A percentile compares a stretch with the other conserved stretches of the same genome.
Conservation (phyloP, 2,113 vertebrate genomes). For the Trochalopteron elliotii region DNA sequence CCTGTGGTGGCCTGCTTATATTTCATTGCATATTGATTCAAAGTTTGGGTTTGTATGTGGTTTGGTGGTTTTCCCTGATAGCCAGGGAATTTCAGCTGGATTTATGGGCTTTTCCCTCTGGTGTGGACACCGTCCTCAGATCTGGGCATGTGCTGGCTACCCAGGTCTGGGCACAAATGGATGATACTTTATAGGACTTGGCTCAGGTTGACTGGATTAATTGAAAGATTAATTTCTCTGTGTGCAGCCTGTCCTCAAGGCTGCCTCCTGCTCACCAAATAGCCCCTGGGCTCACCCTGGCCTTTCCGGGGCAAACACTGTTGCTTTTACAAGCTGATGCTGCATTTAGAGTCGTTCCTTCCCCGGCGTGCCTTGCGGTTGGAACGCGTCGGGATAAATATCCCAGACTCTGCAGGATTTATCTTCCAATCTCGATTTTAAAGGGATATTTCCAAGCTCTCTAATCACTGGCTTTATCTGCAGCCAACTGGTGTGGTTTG, state of each 20-base stretch:
- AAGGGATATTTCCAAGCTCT: background rate
- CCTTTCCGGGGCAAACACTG: background rate
- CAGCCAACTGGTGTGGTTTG: background rate
- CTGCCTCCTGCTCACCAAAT: conserved; percentile 1
- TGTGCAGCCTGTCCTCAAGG: background rate
- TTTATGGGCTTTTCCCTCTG: background rate
- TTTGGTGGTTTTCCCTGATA: background rate
- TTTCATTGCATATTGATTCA: background rate
- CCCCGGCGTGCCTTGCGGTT: background rate
- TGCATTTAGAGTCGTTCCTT: background rate
- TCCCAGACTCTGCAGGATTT: conserved; percentile 1
- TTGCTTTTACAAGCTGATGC: background rate
- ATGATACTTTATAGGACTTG: background rate
- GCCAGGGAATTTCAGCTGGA: background rate
- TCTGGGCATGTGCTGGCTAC: accelerated
- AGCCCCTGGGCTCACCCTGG: background rate
- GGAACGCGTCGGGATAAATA: background rate
- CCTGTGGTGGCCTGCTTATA: conserved; percentile 43
- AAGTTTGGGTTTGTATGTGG: background rate
- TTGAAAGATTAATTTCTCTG: background rate
- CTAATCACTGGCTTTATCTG: conserved; percentile 3
- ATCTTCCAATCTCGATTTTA: conserved; percentile 50
- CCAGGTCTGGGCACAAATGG: background rate
- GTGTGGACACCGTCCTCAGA: accelerated
- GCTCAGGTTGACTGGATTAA: background rate